phyloP scores from a whole-genome alignment of 2,797 vertebrate species.

The Mycteria americana region DNA sequence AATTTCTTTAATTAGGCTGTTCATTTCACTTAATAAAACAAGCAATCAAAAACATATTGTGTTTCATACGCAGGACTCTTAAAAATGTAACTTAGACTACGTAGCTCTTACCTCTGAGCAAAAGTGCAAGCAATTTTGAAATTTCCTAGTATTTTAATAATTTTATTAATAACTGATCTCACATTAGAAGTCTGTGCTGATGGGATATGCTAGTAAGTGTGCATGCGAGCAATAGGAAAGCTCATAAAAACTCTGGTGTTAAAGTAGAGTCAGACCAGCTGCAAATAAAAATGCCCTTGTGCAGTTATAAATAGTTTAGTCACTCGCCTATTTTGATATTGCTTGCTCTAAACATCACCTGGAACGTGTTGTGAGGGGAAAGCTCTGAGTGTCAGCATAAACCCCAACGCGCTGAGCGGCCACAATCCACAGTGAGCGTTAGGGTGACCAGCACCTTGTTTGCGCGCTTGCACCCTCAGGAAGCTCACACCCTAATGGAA shows the following conservation, averaged over 20 bases:
- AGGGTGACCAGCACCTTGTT: not conserved
- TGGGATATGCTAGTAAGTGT: not conserved
- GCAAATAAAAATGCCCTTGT: not conserved
- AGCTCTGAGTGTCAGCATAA: not conserved
- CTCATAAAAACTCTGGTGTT: not conserved
- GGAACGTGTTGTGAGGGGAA: not conserved
- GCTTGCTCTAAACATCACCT: not conserved
- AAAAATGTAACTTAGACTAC: not conserved
- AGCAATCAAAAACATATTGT: conserved; percentile 44
- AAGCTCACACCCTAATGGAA: not conserved
- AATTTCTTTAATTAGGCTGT: conserved; percentile 55
- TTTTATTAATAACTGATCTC: not conserved
- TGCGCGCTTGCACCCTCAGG: not conserved
- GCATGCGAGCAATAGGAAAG: not conserved
- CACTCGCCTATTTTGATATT: not conserved
- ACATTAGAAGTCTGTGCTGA: not conserved
- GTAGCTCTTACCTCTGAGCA: not conserved
- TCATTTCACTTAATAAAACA: conserved; percentile 58
- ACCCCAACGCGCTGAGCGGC: not conserved
- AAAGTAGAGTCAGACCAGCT: not conserved
- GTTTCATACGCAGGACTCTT: not conserved
- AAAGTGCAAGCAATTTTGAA: not conserved
- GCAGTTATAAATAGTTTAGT: not conserved
- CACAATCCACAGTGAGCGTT: not conserved
- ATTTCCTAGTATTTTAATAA: not conserved